Evolutionary conservation across 2,113 vertebrate species (phyloP), one percentile per base, ranked within the genome.

Genomic region (Solea solea): DNA sequence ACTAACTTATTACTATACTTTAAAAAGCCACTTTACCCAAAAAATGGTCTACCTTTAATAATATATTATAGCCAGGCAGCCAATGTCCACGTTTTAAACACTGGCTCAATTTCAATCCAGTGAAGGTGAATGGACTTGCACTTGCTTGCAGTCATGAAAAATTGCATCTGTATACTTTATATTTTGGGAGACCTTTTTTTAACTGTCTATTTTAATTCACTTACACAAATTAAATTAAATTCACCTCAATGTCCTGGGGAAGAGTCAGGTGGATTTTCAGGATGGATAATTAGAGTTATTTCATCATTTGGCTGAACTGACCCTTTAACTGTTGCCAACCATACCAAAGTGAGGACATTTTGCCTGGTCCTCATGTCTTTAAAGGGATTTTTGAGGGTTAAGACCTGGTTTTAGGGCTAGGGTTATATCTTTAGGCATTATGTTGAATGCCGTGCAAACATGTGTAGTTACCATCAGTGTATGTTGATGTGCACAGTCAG

Each of bases 401-500:
- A 21, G 21, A 21, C 21, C 21, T 21, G 21, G 21, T 21, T 21
- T 21, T 21, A 21, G 21, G 21, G 21, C 21, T 21, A 21, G 21
- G 21, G 21, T 21, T 21, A 21, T 21, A 21, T 21, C 21, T 21
- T 21, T 21, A 21, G 21, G 21, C 21, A 21, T 21, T 21, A 21
- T 21, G 21, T 21, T 21, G 21, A 21, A 21, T 21, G 21, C 21
- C 21, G 21, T 21, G 21, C 21, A 21, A 21, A 21, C 21, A 21
- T 1, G 21, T 21, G 28, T 3, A 59, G 48, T 72, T 79, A 76
- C 78, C 65, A 46, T 53, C n/a, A 28, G 5, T 11, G 5, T 63
- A 51, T 75, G 56, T 48, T 76, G 54, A 71, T 63, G 45, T 52
- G 46, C 16, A 70, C 46, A 60, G 74, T 48, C 50, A 75, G 52